phyloP scores from a whole-genome alignment of 2,888 invertebrate genomes.

The Cordylochernes scorpioides region DNA sequence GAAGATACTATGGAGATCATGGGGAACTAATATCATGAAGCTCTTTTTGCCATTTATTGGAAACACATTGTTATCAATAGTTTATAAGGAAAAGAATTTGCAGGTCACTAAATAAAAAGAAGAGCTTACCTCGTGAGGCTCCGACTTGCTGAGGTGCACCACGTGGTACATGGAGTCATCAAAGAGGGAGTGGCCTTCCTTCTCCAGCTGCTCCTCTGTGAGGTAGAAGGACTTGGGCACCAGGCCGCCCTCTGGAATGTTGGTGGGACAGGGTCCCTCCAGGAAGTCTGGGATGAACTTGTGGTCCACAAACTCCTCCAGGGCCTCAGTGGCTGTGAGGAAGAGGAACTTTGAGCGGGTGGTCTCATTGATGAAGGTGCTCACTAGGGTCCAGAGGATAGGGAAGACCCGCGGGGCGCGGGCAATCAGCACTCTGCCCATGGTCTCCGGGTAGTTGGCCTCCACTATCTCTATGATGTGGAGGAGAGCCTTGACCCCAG shows the following conservation, averaged over 20 bases:
- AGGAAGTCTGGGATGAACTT: constrained; percentile 71
- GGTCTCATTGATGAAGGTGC: constrained; percentile 80
- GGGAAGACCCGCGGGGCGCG: constrained; percentile 79
- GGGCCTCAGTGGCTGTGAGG: constrained; percentile 63
- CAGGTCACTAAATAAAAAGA: constrained; percentile 1
- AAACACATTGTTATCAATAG: too few species aligned
- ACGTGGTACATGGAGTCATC: constrained; percentile 44
- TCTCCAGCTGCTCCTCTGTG: constrained; percentile 27
- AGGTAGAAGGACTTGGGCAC: constrained; percentile 64
- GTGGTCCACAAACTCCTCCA: constrained; percentile 56
- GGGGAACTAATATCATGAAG: too few species aligned
- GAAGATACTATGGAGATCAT: too few species aligned
- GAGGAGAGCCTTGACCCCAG: constrained; percentile 41
- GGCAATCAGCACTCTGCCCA: constrained; percentile 66
- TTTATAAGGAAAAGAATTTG: not conserved
- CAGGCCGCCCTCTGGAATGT: constrained; percentile 56
- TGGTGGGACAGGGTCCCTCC: constrained; percentile 62
- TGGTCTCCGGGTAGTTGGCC: constrained; percentile 80
- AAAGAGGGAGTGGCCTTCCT: constrained; percentile 22
- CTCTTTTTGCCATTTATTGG: too few species aligned
- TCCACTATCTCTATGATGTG: constrained; percentile 57
- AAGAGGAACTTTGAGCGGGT: constrained; percentile 73
- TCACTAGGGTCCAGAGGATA: constrained; percentile 77
- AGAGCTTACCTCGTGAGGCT: constrained; percentile 18
- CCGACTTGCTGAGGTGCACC: constrained; percentile 35